These are phyloP conservation scores for Opisthocomus hoazin DNA, from an alignment of 2,113 vertebrate genomes.

Conservation along the genomic window DNA sequence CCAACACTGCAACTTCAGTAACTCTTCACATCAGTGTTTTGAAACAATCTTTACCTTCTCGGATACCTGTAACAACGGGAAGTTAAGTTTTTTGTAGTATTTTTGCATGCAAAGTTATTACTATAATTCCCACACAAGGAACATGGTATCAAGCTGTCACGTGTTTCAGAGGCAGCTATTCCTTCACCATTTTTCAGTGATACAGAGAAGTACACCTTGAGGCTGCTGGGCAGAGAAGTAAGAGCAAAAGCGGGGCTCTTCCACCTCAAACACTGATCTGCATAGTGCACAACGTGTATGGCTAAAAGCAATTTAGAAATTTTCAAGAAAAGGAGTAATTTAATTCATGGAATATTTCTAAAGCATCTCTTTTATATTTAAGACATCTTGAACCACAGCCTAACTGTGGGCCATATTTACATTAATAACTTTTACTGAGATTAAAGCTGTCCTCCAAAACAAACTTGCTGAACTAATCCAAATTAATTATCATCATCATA, in stretches of 20 bases:
- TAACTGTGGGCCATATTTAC: not conserved
- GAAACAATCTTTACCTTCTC: not conserved
- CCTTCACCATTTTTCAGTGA: not conserved
- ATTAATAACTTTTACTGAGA: not conserved
- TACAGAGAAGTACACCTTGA: not conserved
- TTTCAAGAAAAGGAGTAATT: not conserved
- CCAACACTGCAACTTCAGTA: not conserved
- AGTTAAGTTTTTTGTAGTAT: not conserved
- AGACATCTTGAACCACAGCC: not conserved
- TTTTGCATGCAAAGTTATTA: not conserved
- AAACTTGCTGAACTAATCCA: not conserved
- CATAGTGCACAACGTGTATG: accelerated
- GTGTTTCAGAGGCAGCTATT: not conserved
- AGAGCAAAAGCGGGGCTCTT: not conserved
- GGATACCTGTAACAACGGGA: not conserved
- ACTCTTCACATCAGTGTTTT: not conserved
- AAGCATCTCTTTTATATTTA: not conserved
- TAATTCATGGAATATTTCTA: not conserved
- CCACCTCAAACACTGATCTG: not conserved
- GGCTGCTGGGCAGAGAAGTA: not conserved
- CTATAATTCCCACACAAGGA: not conserved
- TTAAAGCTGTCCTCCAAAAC: not conserved
- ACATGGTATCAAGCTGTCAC: not conserved
- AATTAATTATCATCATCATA: not conserved
- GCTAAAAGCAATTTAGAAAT: not conserved